Evolutionary conservation across 2,888 invertebrate genomes (phyloP), one percentile per base, ranked within the genome.

Genomic region (Agrotis exclamationis): DNA sequence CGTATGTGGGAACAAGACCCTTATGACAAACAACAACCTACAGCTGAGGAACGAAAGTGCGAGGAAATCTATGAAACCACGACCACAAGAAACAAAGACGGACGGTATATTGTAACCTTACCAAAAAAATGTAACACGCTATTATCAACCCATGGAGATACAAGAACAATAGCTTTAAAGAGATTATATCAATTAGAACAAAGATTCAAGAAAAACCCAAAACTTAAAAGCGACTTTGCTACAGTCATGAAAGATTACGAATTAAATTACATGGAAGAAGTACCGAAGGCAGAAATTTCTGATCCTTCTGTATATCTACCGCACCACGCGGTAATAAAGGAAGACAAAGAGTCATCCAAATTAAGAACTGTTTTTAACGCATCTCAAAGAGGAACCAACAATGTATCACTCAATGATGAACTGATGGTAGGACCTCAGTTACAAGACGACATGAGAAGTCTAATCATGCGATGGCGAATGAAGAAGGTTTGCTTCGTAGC

Each of bases 381-480:
- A 1, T 64, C 64, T 16, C 58, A 56, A 45, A 63, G 50, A 18
- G 70, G 72, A 39, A 51, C 0, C 1, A 65, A 48, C 13, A 63
- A 63, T 11, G 28, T 75, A 3, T 82, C 82, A 7, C 58, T 88
- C 6, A 87, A 87, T 63, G 85, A 85, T 9, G 72, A 79, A 18
- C 69, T 87, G 2, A 33, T 85, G 6, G 64, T 76, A 1, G 87
- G 86, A 16, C 83, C 85, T 6, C 62, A 63, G 54, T 47, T 88
- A 18, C 74, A 79, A 70, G 48, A 67, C 24, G 84, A 86, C 60
- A 48, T 87, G 44, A 77, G 85, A 56, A 70, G 74, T 22, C 57
- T 88, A 0, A 58, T 88, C n/a, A 77, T 86, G 65, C 62, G 85
- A 68, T 88, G 85, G 82, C 58, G 85, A 20, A 79, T 60, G n/a